Base-by-base conservation (phyloP, 2,113 vertebrate genomes). In the Triplophysa rosa region DNA sequence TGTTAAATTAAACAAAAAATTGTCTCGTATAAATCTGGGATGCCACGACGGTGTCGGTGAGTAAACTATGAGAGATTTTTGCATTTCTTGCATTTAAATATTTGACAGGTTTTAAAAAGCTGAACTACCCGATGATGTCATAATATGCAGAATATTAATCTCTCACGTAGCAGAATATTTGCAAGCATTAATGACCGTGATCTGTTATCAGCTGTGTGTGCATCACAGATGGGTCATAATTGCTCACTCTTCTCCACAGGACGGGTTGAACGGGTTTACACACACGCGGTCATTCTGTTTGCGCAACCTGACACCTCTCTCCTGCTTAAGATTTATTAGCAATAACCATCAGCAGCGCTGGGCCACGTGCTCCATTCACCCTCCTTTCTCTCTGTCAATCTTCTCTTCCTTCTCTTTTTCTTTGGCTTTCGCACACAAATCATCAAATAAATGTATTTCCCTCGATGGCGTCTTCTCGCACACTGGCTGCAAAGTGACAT, bases 211-310 rank as follows among this genome's bases (percentile, higher is more conserved):
- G 8, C 17, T 67, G 1, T 49, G 14, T 7, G 59, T 24, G 64
- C 12, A 84, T 81, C 88, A 83, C 83, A 78, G 78, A 66, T 86
- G 81, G 63, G 79, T 80, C 83, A 84, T 90, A 90, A 91, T 90
- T 89, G 90, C 89, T 89, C 86, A 87, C 87, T 93, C 87, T 90
- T 89, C 85, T 90, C 84, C 78, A 89, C 86, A 91, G 87, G 84
- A 74, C 70, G 84, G 84, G 70, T 69, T 80, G 79, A 70, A 81
- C 62, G 83, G 82, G 87, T 92, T 88, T 88, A 83, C 73, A 58
- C 29, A 84, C 85, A 80, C 70, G 82, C 85, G 74, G 45, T 23
- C 37, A 17, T 29, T 66, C 84, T 89, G 87, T 92, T 91, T 90
- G 86, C 79, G 76, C 85, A 89, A 81, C 84, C 83, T 84, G 84